phyloP scores from a whole-genome alignment of 2,113 vertebrate species.

The Eolophus roseicapilla region DNA sequence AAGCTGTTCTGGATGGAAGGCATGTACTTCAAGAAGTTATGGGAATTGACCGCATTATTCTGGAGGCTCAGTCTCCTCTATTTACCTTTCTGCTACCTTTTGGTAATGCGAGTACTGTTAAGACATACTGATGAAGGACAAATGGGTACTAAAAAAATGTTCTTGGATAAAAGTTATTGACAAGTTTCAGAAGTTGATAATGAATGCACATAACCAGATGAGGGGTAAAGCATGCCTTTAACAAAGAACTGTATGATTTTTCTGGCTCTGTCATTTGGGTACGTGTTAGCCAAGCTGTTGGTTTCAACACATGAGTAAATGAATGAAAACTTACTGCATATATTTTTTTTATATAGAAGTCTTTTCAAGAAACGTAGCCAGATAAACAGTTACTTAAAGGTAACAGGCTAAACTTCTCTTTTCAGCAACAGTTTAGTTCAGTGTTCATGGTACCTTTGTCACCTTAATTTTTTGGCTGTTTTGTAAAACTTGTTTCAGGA shows the following conservation, averaged over 20 bases:
- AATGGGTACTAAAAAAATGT: not conserved
- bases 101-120: not conserved
- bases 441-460: not conserved
- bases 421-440: constrained; percentile 11
- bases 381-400: constrained; percentile 39
- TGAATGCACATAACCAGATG: not conserved
- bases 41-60: not conserved
- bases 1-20: not conserved
- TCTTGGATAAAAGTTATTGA: not conserved
- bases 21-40: not conserved
- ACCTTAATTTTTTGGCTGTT: constrained; percentile 52
- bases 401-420: constrained; percentile 46
- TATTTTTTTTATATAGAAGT: constrained; percentile 19
- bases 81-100: not conserved
- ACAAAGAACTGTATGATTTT: not conserved
- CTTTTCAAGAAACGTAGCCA: constrained; percentile 50
- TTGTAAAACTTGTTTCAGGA: constrained; percentile 75
- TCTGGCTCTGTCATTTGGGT: not conserved
- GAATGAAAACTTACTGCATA: not conserved
- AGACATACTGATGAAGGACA: not conserved
- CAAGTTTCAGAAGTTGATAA: not conserved
- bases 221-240: not conserved
- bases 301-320: not conserved
- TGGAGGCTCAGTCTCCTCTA: not conserved
- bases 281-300: not conserved